A percentile compares a stretch with the other conserved stretches of the same genome.
Conservation (phyloP, 1,140 invertebrate genomes). For the Drosophila orena region DNA sequence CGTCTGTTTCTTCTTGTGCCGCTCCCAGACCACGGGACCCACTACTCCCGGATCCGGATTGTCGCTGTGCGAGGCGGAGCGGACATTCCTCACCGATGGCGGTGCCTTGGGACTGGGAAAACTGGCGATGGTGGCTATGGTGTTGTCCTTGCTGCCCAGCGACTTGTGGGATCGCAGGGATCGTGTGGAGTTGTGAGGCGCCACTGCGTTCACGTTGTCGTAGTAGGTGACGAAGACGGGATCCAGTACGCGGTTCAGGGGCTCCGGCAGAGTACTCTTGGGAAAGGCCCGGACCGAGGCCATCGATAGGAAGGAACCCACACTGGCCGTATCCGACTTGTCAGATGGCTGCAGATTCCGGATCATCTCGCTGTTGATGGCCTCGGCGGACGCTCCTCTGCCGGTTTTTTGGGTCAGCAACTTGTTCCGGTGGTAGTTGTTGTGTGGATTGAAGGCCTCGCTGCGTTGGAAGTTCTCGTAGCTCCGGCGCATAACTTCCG, state of each 20-base stretch:
- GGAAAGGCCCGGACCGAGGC: constrained; percentile 92
- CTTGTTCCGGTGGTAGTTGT: constrained; percentile 84
- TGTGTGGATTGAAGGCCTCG: constrained; percentile 81
- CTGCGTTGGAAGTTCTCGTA: constrained; percentile 77
- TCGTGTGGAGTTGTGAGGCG: constrained; percentile 49
- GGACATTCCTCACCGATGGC: constrained; percentile 44
- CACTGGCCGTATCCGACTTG: constrained; percentile 79
- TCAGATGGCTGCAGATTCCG: constrained; percentile 58
- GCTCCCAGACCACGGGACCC: constrained; percentile 92
- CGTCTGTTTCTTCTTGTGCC: constrained; percentile 86
- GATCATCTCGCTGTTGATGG: constrained; percentile 80
- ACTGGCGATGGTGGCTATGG: constrained; percentile 76
- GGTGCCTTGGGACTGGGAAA: constrained; percentile 81
- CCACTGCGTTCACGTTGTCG: constrained; percentile 86
- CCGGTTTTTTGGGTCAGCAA: constrained; percentile 66
- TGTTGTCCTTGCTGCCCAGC: constrained; percentile 52
- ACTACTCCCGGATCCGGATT: constrained; percentile 91
- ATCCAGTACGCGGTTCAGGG: constrained; percentile 91
- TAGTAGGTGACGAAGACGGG: constrained; percentile 89
- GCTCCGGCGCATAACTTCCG: constrained; percentile 42
- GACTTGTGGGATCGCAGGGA: constrained; percentile 60
- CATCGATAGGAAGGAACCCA: constrained; percentile 89
- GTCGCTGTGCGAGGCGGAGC: constrained; percentile 79
- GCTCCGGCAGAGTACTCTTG: constrained; percentile 86
- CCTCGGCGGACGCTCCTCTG: constrained; percentile 53